phyloP scores from a whole-genome alignment of 2,888 invertebrate genomes.

The Rhamphomyia laevipes region DNA sequence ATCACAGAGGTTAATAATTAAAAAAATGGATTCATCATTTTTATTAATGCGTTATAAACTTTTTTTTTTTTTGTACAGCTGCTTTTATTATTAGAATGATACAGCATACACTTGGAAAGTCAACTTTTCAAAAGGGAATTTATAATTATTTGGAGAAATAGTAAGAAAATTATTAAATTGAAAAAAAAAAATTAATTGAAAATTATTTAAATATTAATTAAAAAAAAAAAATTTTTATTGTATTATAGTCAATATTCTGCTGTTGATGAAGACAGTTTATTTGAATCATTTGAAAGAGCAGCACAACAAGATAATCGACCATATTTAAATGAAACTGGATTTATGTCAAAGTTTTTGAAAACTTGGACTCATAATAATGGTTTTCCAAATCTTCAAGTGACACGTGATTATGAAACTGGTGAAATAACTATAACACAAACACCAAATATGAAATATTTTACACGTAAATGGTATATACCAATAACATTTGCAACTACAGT shows the following conservation, averaged over 20 bases:
- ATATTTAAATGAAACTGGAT: slow-evolving; percentile 3
- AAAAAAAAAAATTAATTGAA: slow-evolving; percentile 17
- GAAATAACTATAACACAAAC: slow-evolving; percentile 45
- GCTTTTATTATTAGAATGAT: slow-evolving; percentile 56
- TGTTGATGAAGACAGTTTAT: slow-evolving; percentile 29
- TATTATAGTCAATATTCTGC: slow-evolving; percentile 28
- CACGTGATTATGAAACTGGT: slow-evolving; percentile 38
- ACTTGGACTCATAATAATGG: slow-evolving; percentile 51
- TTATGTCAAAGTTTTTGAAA: slow-evolving; percentile 42
- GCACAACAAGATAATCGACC: slow-evolving; percentile 19
- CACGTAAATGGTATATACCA: slow-evolving; percentile 31
- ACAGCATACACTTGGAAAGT: slow-evolving; percentile 41
- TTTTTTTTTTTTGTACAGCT: slow-evolving; percentile 27
- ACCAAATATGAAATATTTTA: slow-evolving; percentile 16
- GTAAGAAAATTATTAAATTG: slow-evolving; percentile 5
- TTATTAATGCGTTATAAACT: no score
- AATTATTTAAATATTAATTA: no score
- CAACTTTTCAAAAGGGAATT: slow-evolving; percentile 2
- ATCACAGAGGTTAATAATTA: slow-evolving; percentile 44
- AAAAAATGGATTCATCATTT: no score
- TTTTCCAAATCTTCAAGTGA: slow-evolving; percentile 45
- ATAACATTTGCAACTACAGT: slow-evolving; percentile 28
- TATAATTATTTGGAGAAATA: slow-evolving; percentile 3
- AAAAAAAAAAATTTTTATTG: slow-evolving; percentile 6
- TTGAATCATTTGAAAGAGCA: slow-evolving; percentile 24